A percentile compares a stretch with the other conserved stretches of the same genome.
These are phyloP conservation scores for Clangula hyemalis DNA, from an alignment of 2,797 vertebrate species.

Conservation along the genomic window DNA sequence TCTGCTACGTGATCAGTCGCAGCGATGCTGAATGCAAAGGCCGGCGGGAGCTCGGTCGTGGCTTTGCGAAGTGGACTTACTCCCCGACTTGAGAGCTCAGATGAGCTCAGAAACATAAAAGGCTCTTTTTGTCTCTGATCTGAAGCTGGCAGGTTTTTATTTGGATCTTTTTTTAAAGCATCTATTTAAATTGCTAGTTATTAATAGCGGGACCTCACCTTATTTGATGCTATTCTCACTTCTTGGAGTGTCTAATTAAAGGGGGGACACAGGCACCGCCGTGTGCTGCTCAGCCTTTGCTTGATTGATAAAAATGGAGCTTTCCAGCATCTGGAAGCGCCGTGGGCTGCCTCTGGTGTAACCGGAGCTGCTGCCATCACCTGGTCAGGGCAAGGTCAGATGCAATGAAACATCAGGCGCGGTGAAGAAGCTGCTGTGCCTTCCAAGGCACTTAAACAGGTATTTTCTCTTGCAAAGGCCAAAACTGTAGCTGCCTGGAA, in stretches of 20 bases:
- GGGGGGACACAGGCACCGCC: not conserved
- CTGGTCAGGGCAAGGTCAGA: not conserved
- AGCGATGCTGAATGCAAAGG: not conserved
- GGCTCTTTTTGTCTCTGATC: not conserved
- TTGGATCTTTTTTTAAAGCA: conserved; percentile 13
- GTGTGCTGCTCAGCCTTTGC: not conserved
- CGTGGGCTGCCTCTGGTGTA: not conserved
- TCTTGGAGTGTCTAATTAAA: conserved; percentile 64
- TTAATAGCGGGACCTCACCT: conserved; percentile 50
- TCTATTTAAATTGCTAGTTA: conserved; percentile 59
- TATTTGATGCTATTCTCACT: conserved; percentile 48
- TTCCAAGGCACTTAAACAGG: not conserved
- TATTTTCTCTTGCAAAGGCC: conserved; percentile 12
- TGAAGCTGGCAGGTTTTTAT: conserved; percentile 12
- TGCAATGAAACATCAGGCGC: not conserved
- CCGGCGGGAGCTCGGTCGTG: not conserved
- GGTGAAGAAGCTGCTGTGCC: not conserved
- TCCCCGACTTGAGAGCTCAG: not conserved
- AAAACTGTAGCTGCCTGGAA: not conserved
- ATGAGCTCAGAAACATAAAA: conserved; percentile 39
- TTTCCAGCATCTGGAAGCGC: not conserved
- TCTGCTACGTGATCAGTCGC: not conserved
- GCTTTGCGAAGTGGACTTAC: not conserved
- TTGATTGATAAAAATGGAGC: conserved; percentile 6
- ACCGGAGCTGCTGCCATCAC: not conserved